phyloP scores from a whole-genome alignment of 30 jellyfish, hydroid and myxozoan genomes.

The Rhopilema esculentum region DNA sequence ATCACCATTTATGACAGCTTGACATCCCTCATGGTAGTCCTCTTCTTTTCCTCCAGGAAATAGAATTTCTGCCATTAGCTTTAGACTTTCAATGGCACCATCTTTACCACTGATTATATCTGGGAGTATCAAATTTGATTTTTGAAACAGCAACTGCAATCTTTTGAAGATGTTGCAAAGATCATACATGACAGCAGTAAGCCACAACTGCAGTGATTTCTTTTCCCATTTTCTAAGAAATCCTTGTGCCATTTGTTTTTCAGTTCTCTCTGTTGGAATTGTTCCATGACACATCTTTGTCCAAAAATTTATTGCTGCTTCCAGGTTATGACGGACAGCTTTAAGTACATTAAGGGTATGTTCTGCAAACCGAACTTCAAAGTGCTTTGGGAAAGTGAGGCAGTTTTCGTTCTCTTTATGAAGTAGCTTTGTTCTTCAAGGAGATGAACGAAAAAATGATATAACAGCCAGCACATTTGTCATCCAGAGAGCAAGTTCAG shows the following conservation, averaged over 20 bases:
- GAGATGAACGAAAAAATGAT: background rate
- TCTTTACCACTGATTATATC: slow-evolving; percentile 40
- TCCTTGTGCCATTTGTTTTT: slow-evolving; percentile 6
- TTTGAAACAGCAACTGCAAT: no score
- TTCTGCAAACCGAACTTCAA: no score
- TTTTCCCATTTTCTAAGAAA: slow-evolving; percentile 3
- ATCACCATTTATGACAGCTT: no score
- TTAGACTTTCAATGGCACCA: slow-evolving; percentile 37
- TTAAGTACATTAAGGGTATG: no score
- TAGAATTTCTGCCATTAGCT: no score
- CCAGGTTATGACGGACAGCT: no score
- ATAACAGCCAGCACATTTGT: slow-evolving; percentile 3
- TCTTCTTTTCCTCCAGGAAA: slow-evolving; percentile 61
- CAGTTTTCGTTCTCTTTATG: no score
- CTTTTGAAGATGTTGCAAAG: slow-evolving; percentile 30
- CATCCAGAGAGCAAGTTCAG: slow-evolving; percentile 11
- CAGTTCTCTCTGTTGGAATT: slow-evolving; percentile 24
- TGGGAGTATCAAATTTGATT: slow-evolving; percentile 23
- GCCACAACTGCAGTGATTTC: slow-evolving; percentile 23
- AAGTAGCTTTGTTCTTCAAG: slow-evolving; percentile 20
- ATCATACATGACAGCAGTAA: no score
- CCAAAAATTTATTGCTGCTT: no score
- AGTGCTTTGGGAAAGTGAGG: slow-evolving; percentile 2
- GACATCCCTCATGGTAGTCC: background rate
- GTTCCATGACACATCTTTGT: no score